Percentiles rank a stretch among this genome's conserved stretches.
Conservation (phyloP, 2,888 invertebrate genomes). For the Aporophyla lueneburgensis region DNA sequence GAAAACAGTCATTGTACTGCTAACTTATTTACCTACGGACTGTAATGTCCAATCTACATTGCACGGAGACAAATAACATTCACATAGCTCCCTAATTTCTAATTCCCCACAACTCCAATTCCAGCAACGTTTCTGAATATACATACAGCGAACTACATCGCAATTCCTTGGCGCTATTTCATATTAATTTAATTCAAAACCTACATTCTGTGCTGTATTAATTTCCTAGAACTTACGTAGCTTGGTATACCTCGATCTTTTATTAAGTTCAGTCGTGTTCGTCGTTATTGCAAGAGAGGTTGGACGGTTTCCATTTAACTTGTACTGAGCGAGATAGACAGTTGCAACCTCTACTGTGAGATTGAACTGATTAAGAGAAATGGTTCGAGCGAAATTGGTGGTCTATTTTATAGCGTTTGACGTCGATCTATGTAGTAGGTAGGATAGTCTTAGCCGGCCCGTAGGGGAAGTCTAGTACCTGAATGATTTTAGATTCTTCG, state of each 20-base stretch:
- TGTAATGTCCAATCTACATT: constrained; percentile 8
- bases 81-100: constrained; percentile 45
- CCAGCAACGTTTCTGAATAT: constrained; percentile 42
- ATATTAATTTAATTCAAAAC: constrained; percentile 58
- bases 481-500: not conserved
- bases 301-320: constrained; percentile 47
- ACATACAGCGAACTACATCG: constrained; percentile 51
- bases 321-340: constrained; percentile 35
- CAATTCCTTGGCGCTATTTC: constrained; percentile 45
- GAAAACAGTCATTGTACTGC: not conserved
- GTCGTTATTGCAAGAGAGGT: constrained; percentile 29
- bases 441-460: not conserved
- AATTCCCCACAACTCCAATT: constrained; percentile 46
- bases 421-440: not conserved
- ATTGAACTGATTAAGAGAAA: constrained; percentile 51
- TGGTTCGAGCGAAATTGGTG: constrained; percentile 22
- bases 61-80: constrained; percentile 32
- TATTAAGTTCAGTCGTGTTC: constrained; percentile 31
- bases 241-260: constrained; percentile 34
- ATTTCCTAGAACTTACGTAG: constrained; percentile 53
- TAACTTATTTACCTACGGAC: not conserved
- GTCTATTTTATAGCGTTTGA: constrained; percentile 27
- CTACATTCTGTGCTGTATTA: constrained; percentile 52
- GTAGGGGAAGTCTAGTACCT: not conserved
- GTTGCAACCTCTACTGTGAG: constrained; percentile 32